Evolutionary conservation across 2,113 vertebrate species (phyloP), one percentile per base, ranked within the genome.

Genomic region (Leptodactylus fuscus): DNA sequence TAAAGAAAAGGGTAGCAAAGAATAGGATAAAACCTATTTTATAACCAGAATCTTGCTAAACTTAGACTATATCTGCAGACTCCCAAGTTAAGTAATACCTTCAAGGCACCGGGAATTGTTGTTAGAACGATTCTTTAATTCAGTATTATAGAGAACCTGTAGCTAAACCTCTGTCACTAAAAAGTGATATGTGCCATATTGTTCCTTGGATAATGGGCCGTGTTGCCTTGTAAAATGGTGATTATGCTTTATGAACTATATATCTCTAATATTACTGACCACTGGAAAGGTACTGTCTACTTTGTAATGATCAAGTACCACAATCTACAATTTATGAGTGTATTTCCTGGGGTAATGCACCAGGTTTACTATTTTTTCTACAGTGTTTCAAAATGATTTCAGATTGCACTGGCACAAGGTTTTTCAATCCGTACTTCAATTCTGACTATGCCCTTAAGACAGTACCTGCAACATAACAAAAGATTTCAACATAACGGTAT

Each of bases 191-290:
- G 73, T 84, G 58, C 71, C 60, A 48, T 78, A 69, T 48, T 85
- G 74, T 85, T 69, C 82, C 58, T 76, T 53, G 58, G 83, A 85
- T 85, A 78, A 85, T 69, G 58, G 83, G 73, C 48, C 41, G 4
- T 85, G 74, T 85, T 69, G 74, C 83, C 83, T 85, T 85, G 83
- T 85, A 85, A 85, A 85, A 77, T 60, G 74, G 74, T 67, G 83
- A 85, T 85, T 77, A 85, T 85, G 75, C 58, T 85, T 78, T 78
- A 85, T 78, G 83, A 85, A 77, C 83, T 78, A 78, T 85, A 78
- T 62, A 85, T 78, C 74, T 85, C n/a, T 70, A 85, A 77, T 67
- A 78, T 77, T 18, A 78, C 83, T 85, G 22, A 58, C 44, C 32
- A 76, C 58, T 78, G 38, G 58, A 65, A 85, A 85, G 58, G 77